Conservation (phyloP, 2,797 vertebrate species). For the Gastrophryne carolinensis region DNA sequence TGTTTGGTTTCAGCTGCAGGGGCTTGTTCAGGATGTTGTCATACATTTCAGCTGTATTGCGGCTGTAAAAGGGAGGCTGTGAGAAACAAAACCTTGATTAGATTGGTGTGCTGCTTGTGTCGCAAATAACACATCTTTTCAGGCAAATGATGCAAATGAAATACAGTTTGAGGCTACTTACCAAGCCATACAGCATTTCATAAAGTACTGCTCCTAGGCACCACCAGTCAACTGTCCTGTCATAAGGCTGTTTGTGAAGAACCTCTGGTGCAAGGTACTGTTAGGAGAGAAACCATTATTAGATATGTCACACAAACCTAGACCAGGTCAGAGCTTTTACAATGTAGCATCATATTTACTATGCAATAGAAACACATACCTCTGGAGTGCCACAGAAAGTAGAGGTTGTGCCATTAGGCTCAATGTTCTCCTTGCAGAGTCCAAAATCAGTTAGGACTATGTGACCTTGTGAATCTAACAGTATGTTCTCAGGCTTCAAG, state of each 20-base stretch:
- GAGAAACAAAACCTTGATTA: neutral
- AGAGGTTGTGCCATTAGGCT: conserved; percentile 94
- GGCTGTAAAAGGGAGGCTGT: conserved; percentile 96
- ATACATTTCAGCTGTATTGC: conserved; percentile 98
- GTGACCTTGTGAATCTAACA: conserved; percentile 95
- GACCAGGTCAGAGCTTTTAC: too few species aligned
- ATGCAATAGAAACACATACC: conserved; percentile 73
- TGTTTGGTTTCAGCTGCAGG: conserved; percentile 96
- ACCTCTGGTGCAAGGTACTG: conserved; percentile 98
- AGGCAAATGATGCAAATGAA: neutral
- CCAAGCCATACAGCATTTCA: conserved; percentile 98
- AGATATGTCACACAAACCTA: neutral
- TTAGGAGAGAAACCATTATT: conserved; percentile 38
- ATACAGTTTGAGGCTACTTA: conserved; percentile 65
- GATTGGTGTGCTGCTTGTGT: neutral
- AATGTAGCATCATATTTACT: too few species aligned
- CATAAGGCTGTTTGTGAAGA: conserved; percentile 96
- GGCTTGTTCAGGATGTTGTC: conserved; percentile 99
- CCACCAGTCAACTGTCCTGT: conserved; percentile 98
- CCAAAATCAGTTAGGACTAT: conserved; percentile 97
- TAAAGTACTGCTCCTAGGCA: conserved; percentile 96
- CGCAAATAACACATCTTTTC: neutral
- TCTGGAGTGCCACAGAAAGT: conserved; percentile 98
- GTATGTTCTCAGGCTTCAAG: conserved; percentile 97
- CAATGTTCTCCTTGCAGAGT: conserved; percentile 98